Conservation (phyloP, 2,113 vertebrate genomes). For the Catagonus wagneri region DNA sequence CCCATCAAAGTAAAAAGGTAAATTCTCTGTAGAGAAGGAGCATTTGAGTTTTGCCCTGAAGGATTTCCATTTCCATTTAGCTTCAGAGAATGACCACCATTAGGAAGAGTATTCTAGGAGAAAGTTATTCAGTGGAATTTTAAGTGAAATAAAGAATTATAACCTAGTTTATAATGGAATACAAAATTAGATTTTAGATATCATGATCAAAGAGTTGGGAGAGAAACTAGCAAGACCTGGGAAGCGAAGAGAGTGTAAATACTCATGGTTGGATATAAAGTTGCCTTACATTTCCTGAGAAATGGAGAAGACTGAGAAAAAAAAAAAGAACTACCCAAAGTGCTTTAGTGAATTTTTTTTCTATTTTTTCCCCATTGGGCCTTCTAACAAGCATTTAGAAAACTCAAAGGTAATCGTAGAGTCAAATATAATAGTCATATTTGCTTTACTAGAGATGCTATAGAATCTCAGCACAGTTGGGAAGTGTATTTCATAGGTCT, state of each 20-base stretch:
- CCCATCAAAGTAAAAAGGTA: constrained; percentile 21
- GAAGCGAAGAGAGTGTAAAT: background rate
- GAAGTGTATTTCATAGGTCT: background rate
- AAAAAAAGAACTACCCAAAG: background rate
- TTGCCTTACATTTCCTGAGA: background rate
- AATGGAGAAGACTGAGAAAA: background rate
- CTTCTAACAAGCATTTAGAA: background rate
- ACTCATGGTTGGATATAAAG: background rate
- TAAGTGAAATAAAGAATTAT: constrained; percentile 57
- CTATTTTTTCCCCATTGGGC: background rate
- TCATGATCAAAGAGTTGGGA: constrained; percentile 44
- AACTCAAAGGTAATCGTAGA: background rate
- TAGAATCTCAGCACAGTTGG: background rate
- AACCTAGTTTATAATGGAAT: constrained; percentile 13
- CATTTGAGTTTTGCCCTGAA: constrained; percentile 34
- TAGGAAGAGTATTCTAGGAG: constrained; percentile 62
- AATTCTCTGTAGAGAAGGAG: background rate
- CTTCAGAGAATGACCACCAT: constrained; percentile 66
- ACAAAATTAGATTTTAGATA: constrained; percentile 70
- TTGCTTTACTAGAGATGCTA: background rate
- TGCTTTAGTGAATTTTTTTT: background rate
- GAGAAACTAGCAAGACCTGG: background rate
- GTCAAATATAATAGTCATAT: constrained; percentile 20
- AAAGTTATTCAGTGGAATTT: constrained; percentile 68
- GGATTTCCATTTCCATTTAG: constrained; percentile 56